Conservation (phyloP, 2,888 invertebrate genomes). For the Apomyelois bistriatella region DNA sequence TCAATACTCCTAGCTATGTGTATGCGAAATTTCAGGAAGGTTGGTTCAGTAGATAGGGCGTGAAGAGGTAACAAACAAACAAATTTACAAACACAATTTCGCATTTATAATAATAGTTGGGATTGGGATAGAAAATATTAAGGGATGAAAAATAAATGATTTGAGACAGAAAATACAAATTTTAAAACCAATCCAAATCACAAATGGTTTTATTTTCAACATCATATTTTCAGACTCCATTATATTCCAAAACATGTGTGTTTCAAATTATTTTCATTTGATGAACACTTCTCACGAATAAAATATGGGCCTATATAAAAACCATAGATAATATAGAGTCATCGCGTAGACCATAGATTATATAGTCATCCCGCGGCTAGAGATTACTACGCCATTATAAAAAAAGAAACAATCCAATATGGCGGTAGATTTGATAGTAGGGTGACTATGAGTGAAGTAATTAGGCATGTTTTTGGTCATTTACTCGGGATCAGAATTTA, state of each 20-base stretch:
- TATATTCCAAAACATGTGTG: neutral
- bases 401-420: constrained; percentile 56
- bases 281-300: constrained; percentile 13
- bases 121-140: no score
- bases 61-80: no score
- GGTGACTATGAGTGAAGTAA: constrained; percentile 31
- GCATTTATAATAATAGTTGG: no score
- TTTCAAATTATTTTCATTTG: neutral
- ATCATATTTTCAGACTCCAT: neutral
- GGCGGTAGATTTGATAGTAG: constrained; percentile 47
- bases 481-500: no score
- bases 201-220: neutral
- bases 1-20: no score
- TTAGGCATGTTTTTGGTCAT: neutral
- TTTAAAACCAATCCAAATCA: neutral
- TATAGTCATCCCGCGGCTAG: constrained; percentile 72
- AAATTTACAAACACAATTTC: no score
- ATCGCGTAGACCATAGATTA: constrained; percentile 66
- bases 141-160: no score
- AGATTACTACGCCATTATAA: constrained; percentile 49
- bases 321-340: constrained; percentile 72
- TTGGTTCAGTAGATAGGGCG: no score
- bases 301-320: constrained; percentile 26
- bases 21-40: no score
- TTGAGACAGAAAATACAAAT: neutral